Base-by-base conservation (phyloP, 64 coral and sea anemone species). In the Cladopsammia gracilis region DNA sequence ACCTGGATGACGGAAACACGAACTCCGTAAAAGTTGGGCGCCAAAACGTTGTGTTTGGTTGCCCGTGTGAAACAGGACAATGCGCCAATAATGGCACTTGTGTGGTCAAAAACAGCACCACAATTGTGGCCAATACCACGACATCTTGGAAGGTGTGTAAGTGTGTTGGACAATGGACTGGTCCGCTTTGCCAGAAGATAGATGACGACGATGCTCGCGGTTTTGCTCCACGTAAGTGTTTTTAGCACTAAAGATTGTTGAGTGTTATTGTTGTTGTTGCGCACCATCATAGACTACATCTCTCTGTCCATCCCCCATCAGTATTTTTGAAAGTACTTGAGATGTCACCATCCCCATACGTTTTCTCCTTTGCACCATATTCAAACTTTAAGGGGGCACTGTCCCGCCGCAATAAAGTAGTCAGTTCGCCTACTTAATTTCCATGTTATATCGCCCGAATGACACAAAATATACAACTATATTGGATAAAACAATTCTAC, bases 1-100 rank as follows among this genome's bases (percentile, higher is more conserved):
- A 75, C 19, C 47, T 93, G 6, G 91, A 93, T 58, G 22, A 64
- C n/a, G 59, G 78, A 25, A 10, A 3, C 49, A 70, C 57, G 1
- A 84, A 16, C 22, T 19, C 45, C 8, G 91, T 93, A 0, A 76
- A 43, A 16, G 85, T 58, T n/a, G 73, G 72, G 24, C 67, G 83
- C 8, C 83, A 87, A 58, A 86, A 87, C 46, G 50, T 93, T 0
- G 50, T 93, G 1, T 86, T 66, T 62, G 91, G 91, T 26, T 93
- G 91, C 65, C 64, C 77, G n/a, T 93, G 91, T 60, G 57, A 87
- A 66, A 51, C 45, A 10, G 82, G 91, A 45, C 59, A 85, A 20
- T 93, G 91, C 44, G 46, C 58, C n/a, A 93, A 93, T 58, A 75
- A 93, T 48, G 91, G 91, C 16, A 78, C 59, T 0, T 93, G 91